A percentile compares a stretch with the other conserved stretches of the same genome.
Evolutionary conservation across 2,797 vertebrate genomes (phyloP).

Genomic region (Tokudaia tokunoshimensis): DNA sequence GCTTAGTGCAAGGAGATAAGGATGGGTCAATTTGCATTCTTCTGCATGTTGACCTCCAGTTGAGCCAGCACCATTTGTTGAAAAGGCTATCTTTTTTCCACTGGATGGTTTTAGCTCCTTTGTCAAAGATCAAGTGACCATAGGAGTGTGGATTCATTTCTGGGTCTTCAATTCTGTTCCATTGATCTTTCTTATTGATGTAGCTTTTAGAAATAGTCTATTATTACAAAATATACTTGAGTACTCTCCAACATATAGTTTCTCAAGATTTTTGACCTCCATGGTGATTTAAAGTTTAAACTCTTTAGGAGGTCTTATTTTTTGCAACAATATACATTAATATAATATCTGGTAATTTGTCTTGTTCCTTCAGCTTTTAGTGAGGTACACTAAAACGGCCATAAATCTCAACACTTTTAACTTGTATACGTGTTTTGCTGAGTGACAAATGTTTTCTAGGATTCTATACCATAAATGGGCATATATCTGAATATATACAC

Average conservation of each 20-base stretch:
- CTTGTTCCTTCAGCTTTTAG: neutral
- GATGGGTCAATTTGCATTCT: too few relatives aligned
- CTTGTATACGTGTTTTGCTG: neutral
- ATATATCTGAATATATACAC: neutral
- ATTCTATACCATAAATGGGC: neutral
- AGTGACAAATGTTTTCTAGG: neutral
- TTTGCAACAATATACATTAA: neutral
- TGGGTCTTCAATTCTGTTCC: too few relatives aligned
- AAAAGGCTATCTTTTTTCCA: too few relatives aligned
- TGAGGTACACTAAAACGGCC: neutral
- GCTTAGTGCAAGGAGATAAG: too few relatives aligned
- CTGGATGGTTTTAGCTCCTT: too few relatives aligned
- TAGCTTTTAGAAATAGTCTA: neutral
- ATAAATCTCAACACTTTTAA: neutral
- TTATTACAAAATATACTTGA: neutral
- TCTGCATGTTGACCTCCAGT: too few relatives aligned
- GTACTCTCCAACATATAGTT: neutral
- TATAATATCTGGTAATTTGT: neutral
- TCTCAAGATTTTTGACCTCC: neutral
- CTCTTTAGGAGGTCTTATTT: neutral
- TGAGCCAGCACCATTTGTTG: too few relatives aligned
- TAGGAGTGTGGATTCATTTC: too few relatives aligned
- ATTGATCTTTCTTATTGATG: too few relatives aligned
- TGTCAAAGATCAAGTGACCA: too few relatives aligned
- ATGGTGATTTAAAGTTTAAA: neutral